phyloP scores from a whole-genome alignment of 2,113 vertebrate genomes.

The Butastur rufipennis region DNA sequence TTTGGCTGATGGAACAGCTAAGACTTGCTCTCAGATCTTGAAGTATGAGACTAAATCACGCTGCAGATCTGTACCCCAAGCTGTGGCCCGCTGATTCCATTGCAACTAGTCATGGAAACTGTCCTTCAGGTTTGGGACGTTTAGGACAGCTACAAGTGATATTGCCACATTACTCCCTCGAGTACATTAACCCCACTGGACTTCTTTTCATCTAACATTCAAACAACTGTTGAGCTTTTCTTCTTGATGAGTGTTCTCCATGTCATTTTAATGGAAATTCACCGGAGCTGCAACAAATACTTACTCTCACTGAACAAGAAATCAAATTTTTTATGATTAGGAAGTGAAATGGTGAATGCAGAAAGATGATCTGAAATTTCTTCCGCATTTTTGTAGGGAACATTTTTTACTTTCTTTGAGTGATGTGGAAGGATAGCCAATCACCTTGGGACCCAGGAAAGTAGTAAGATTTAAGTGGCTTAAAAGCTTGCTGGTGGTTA shows the following conservation, averaged over 20 bases:
- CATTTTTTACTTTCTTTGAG: neutral
- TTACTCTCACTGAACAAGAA: neutral
- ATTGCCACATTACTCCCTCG: neutral
- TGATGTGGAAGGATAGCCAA: neutral
- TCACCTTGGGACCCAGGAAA: neutral
- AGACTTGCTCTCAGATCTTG: neutral
- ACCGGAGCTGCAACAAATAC: neutral
- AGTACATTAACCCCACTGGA: neutral
- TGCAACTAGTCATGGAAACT: neutral
- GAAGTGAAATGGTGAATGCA: neutral
- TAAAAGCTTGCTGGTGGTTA: neutral
- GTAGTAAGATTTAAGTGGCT: neutral
- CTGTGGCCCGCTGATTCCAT: neutral
- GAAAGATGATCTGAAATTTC: neutral
- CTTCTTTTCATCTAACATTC: neutral
- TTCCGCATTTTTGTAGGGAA: neutral
- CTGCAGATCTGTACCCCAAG: neutral
- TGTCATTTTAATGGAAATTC: neutral
- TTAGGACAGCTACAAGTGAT: neutral
- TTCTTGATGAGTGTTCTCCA: neutral
- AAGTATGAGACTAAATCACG: neutral
- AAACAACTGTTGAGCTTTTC: neutral
- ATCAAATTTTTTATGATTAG: neutral
- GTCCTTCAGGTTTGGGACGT: neutral
- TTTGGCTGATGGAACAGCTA: neutral